Percentiles rank a stretch among this genome's conserved stretches.
Evolutionary conservation across 2,113 vertebrate genomes (phyloP).

Genomic region (Anser brachyrhynchus): DNA sequence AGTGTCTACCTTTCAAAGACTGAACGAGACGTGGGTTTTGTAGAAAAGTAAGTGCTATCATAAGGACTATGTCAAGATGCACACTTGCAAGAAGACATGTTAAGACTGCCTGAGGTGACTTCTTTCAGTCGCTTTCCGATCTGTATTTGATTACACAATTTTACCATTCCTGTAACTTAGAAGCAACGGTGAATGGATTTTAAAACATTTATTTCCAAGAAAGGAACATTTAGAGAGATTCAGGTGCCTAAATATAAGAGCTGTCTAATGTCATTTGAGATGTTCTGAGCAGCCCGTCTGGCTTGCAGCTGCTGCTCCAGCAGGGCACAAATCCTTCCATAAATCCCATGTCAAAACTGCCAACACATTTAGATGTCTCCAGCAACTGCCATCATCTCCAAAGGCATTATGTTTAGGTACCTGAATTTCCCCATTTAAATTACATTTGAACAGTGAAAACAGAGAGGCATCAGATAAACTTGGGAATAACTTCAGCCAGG

Average conservation of each 20-base stretch:
- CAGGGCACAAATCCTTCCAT: constrained; percentile 64
- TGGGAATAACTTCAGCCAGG: constrained; percentile 30
- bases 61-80: background rate
- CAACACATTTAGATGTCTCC: constrained; percentile 57
- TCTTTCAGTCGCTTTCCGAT: constrained; percentile 38
- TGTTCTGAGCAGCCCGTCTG: constrained; percentile 60
- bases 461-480: constrained; percentile 42
- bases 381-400: constrained; percentile 17
- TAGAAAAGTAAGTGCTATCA: background rate
- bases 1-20: background rate
- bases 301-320: constrained; percentile 71
- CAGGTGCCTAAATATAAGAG: constrained; percentile 58
- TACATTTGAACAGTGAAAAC: constrained; percentile 50
- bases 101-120: constrained; percentile 1
- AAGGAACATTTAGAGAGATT: constrained; percentile 47
- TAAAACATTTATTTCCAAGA: constrained; percentile 52
- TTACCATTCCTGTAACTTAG: constrained; percentile 35
- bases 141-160: constrained; percentile 43
- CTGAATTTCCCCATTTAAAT: constrained; percentile 50
- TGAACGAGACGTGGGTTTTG: background rate
- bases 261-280: constrained; percentile 62
- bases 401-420: constrained; percentile 57
- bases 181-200: background rate
- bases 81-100: background rate
- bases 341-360: constrained; percentile 68